Percentiles rank a stretch among this genome's conserved stretches.
phyloP scores from a whole-genome alignment of 2,113 vertebrate genomes.

The Saguinus midas region DNA sequence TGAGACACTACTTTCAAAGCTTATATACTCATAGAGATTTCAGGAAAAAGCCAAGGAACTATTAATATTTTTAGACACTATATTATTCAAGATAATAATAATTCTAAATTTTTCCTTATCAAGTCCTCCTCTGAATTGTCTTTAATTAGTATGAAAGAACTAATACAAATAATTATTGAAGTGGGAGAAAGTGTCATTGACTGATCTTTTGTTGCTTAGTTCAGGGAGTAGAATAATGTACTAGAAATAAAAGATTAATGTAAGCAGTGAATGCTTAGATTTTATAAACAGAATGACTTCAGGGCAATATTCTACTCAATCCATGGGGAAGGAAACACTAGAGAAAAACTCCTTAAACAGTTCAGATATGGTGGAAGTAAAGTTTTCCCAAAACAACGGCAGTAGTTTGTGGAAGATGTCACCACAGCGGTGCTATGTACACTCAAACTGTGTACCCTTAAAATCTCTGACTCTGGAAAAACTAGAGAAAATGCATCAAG shows the following conservation, averaged over 20 bases:
- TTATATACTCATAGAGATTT: neutral
- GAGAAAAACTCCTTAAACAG: neutral
- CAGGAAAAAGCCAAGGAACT: neutral
- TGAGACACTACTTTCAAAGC: neutral
- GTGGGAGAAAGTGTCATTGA: neutral
- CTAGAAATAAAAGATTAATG: neutral
- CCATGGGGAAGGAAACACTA: neutral
- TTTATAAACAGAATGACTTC: neutral
- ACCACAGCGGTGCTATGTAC: conserved; percentile 94
- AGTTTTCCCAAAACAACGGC: conserved; percentile 82
- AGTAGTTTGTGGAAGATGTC: conserved; percentile 92
- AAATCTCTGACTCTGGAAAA: conserved; percentile 96
- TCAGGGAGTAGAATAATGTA: neutral
- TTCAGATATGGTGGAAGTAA: no score
- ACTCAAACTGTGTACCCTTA: conserved; percentile 94
- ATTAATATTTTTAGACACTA: neutral
- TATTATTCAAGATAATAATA: neutral
- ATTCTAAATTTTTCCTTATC: neutral
- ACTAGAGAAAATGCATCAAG: conserved; percentile 96
- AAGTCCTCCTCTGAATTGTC: neutral
- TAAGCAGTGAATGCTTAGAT: neutral
- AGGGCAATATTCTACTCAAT: neutral
- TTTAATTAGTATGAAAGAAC: neutral
- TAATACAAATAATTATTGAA: neutral
- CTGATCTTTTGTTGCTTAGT: neutral